Conservation (phyloP, 2,113 vertebrate species). For the Pelobates fuscus region DNA sequence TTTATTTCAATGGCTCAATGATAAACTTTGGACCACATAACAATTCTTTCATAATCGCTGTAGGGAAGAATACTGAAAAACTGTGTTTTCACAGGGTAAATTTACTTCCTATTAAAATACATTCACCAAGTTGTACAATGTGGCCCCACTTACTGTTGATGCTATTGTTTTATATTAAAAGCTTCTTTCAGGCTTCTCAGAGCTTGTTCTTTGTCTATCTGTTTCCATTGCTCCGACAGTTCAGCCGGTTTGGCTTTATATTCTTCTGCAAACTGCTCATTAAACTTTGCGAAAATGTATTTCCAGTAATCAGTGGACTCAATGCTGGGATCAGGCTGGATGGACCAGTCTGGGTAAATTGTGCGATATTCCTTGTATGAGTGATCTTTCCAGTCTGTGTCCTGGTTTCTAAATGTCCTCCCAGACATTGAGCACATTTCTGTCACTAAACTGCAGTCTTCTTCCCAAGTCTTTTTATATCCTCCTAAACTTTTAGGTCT, state of each 20-base stretch:
- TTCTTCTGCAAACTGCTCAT: constrained; percentile 21
- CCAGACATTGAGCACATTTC: no score
- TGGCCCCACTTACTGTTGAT: no score
- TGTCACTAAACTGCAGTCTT: no score
- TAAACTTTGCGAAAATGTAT: constrained; percentile 60
- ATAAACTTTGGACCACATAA: no score
- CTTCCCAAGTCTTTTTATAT: not conserved
- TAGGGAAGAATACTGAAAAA: no score
- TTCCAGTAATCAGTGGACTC: constrained; percentile 52
- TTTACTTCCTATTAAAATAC: no score
- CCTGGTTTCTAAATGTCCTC: no score
- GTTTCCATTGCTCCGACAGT: constrained; percentile 49
- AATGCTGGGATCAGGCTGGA: constrained; percentile 60
- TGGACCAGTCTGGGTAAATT: constrained; percentile 58
- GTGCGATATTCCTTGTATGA: not conserved
- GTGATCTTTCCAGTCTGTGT: not conserved
- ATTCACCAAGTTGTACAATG: no score
- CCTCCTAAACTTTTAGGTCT: not conserved
- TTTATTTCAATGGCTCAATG: no score
- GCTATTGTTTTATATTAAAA: constrained; percentile 4
- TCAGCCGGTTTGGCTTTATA: not conserved
- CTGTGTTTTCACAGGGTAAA: no score
- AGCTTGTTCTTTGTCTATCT: constrained; percentile 41
- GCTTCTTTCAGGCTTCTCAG: constrained; percentile 55
- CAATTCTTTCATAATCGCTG: no score